Conservation (phyloP, 2,888 invertebrate genomes). For the Acleris laterana region DNA sequence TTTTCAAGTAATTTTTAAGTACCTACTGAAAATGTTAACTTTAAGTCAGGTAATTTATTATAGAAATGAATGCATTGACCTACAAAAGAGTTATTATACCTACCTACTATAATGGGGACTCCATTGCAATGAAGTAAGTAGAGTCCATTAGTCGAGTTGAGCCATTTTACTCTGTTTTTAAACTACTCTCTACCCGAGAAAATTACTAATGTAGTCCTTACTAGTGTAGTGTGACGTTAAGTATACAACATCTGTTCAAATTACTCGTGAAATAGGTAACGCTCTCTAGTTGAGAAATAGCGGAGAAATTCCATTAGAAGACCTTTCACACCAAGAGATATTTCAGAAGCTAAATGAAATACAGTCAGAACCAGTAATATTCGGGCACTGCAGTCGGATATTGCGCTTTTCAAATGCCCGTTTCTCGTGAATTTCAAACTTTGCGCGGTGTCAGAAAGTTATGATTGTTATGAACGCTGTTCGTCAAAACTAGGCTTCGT, state of each 20-base stretch:
- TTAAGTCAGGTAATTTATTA: too few species aligned
- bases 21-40: too few species aligned
- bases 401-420: slow-evolving; percentile 15
- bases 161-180: too few species aligned
- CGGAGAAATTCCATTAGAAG: slow-evolving; percentile 10
- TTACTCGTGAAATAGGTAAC: slow-evolving; percentile 2
- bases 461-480: background rate
- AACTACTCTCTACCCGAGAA: too few species aligned
- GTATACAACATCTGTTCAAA: background rate
- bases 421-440: slow-evolving; percentile 15
- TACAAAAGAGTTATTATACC: too few species aligned
- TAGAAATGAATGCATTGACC: too few species aligned
- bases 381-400: slow-evolving; percentile 1
- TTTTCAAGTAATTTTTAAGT: too few species aligned
- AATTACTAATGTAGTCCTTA: too few species aligned
- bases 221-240: too few species aligned
- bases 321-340: slow-evolving; percentile 28
- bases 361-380: slow-evolving; percentile 10
- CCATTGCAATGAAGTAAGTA: too few species aligned
- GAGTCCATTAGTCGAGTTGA: too few species aligned
- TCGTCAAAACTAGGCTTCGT: background rate
- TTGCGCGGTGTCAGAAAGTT: background rate
- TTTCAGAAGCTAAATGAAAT: slow-evolving; percentile 32
- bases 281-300: slow-evolving; percentile 5
- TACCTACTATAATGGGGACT: too few species aligned